Conservation (phyloP, 2,888 invertebrate species). For the Ectobius pallidus region DNA sequence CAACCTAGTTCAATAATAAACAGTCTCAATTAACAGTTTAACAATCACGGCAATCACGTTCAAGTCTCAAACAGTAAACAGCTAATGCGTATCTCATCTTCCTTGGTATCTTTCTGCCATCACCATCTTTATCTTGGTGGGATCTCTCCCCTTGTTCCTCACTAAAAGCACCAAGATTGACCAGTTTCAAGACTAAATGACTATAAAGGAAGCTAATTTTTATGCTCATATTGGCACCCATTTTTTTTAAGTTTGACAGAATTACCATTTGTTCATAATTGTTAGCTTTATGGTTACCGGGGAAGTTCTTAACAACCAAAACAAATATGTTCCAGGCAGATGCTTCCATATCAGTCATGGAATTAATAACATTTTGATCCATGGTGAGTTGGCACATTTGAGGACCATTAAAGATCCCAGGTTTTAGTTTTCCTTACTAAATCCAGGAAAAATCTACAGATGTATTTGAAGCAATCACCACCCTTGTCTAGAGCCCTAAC, state of each 20-base stretch:
- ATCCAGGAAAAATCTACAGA: not conserved
- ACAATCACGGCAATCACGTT: slow-evolving; percentile 12
- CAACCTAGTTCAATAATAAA: too few relatives aligned
- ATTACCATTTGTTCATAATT: not conserved
- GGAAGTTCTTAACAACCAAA: not conserved
- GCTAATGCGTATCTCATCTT: not conserved
- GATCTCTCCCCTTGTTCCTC: slow-evolving; percentile 4
- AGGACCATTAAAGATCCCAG: not conserved
- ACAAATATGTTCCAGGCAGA: not conserved
- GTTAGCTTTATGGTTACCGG: not conserved
- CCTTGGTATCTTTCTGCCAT: slow-evolving; percentile 12
- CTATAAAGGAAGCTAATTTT: not conserved
- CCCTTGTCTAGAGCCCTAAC: not conserved
- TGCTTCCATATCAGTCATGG: not conserved
- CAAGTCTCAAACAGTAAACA: slow-evolving; percentile 1
- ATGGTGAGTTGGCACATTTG: not conserved
- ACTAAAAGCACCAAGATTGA: not conserved
- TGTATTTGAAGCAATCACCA: slow-evolving; percentile 12
- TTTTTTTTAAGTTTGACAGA: not conserved
- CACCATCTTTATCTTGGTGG: not conserved
- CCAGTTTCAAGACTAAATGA: not conserved
- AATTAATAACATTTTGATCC: not conserved
- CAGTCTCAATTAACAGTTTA: too few relatives aligned
- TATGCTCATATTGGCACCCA: not conserved
- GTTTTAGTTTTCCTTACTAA: not conserved